Conservation (phyloP, 2,113 vertebrate genomes). For the Clarias macrocephalus region DNA sequence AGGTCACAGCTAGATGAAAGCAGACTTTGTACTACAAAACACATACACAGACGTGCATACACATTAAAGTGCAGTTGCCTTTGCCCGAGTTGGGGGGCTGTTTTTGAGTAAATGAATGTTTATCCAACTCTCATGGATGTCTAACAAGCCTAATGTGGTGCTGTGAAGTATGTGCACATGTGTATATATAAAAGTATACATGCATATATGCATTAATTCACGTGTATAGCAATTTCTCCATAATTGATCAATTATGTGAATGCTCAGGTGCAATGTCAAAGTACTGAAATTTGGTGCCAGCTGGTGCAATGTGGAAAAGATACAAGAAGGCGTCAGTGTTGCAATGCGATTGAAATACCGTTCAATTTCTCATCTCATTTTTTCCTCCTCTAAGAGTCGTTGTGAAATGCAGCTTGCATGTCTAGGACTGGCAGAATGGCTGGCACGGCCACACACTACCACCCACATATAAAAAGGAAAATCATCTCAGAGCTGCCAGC, state of each 20-base stretch:
- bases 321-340: conserved; percentile 24
- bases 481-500: conserved; percentile 29
- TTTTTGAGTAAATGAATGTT: conserved; percentile 26
- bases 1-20: conserved; percentile 68
- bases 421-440: conserved; percentile 32
- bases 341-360: conserved; percentile 27
- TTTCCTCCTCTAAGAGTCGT: conserved; percentile 11
- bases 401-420: conserved; percentile 50
- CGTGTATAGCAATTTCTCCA: not conserved
- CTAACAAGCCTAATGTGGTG: conserved; percentile 46
- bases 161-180: conserved; percentile 25
- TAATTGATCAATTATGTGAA: not conserved
- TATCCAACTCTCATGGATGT: not conserved
- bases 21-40: conserved; percentile 73
- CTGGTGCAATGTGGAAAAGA: not conserved
- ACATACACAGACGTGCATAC: conserved; percentile 51
- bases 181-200: not conserved
- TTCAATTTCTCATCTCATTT: conserved; percentile 24
- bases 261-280: not conserved
- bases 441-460: conserved; percentile 26
- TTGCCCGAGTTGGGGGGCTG: conserved; percentile 52
- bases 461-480: conserved; percentile 36
- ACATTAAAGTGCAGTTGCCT: conserved; percentile 53
- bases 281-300: not conserved
- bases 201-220: not conserved